These are phyloP conservation scores for Amniataba percoides DNA, from an alignment of 2,797 vertebrate genomes.

Conservation along the genomic window DNA sequence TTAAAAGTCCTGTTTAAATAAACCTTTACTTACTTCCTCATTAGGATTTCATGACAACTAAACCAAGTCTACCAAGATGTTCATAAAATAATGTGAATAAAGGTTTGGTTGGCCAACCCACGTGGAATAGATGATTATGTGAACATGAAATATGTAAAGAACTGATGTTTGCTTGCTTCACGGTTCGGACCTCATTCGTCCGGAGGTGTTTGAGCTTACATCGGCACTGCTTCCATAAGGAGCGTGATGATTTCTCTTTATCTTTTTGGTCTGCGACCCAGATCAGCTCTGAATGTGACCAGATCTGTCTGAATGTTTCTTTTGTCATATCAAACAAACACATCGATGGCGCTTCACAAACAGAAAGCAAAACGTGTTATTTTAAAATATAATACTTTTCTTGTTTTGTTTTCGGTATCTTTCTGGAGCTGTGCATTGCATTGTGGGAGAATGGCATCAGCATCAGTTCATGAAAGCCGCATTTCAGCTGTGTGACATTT, in stretches of 20 bases:
- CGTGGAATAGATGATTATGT: background rate
- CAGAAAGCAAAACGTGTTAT: background rate
- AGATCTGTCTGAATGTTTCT: too few species aligned
- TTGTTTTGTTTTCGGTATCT: background rate
- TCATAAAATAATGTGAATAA: too few species aligned
- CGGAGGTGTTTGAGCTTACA: too few species aligned
- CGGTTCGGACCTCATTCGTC: background rate
- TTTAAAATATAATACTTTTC: too few species aligned
- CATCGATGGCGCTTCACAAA: too few species aligned
- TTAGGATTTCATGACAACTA: background rate
- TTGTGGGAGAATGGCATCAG: background rate
- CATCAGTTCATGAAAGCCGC: background rate
- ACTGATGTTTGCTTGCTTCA: background rate
- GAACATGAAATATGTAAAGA: background rate
- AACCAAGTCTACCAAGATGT: background rate
- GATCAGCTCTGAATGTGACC: too few species aligned
- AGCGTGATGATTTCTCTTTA: too few species aligned
- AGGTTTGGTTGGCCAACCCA: background rate
- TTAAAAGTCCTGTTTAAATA: too few species aligned
- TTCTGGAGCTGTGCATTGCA: background rate
- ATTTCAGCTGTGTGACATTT: background rate
- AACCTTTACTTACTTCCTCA: too few species aligned
- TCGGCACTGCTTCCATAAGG: too few species aligned
- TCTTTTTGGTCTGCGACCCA: too few species aligned
- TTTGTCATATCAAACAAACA: too few species aligned